phyloP scores from a whole-genome alignment of 1,140 invertebrate genomes.

The Pomacea maculata region DNA sequence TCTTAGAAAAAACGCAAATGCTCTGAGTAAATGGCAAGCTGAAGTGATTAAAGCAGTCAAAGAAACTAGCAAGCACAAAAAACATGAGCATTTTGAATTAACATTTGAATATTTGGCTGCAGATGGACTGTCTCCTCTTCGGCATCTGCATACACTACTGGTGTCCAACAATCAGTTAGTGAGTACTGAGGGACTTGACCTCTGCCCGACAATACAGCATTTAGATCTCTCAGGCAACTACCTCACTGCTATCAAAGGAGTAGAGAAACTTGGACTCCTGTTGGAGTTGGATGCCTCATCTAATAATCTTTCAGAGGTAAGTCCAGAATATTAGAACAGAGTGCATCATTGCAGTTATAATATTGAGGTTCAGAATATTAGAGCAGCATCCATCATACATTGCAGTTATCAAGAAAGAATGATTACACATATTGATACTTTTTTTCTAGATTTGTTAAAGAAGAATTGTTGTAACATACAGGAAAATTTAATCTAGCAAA shows the following conservation, averaged over 20 bases:
- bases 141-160: slow-evolving; percentile 51
- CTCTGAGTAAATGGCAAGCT: too few relatives aligned
- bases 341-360: too few relatives aligned
- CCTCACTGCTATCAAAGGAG: slow-evolving; percentile 44
- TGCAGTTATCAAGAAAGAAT: background rate
- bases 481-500: too few relatives aligned
- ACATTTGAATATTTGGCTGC: background rate
- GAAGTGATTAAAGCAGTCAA: too few relatives aligned
- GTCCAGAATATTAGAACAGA: slow-evolving; percentile 2
- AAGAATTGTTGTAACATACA: too few relatives aligned
- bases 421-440: background rate
- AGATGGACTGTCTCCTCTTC: slow-evolving; percentile 50
- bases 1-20: too few relatives aligned
- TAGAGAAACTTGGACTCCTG: slow-evolving; percentile 56
- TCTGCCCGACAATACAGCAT: slow-evolving; percentile 50
- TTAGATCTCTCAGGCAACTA: slow-evolving; percentile 54
- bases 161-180: slow-evolving; percentile 59
- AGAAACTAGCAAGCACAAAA: too few relatives aligned
- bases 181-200: slow-evolving; percentile 46
- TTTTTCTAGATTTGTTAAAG: background rate
- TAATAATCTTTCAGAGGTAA: slow-evolving; percentile 58
- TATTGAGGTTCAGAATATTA: too few relatives aligned
- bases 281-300: slow-evolving; percentile 40
- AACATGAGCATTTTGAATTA: too few relatives aligned
- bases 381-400: too few relatives aligned